Evolutionary conservation across 1,140 invertebrate genomes (phyloP), one percentile per base, ranked within the genome.

Genomic region (Ditylenchus dipsaci): DNA sequence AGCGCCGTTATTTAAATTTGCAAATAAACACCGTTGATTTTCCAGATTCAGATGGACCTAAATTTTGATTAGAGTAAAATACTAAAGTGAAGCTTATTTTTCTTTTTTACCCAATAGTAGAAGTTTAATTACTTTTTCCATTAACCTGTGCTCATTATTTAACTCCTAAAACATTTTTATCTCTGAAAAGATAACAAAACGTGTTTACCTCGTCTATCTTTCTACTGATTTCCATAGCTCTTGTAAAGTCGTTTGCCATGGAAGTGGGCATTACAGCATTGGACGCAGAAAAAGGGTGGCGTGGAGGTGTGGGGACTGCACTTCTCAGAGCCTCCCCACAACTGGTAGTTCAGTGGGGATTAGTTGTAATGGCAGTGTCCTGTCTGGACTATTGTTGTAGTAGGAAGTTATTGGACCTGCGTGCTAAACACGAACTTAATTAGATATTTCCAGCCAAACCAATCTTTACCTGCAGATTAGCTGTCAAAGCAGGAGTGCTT

Each of bases 11-110:
- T n/a, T n/a, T n/a, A n/a, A n/a, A n/a, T n/a, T n/a, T n/a, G n/a
- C n/a, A 26, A 19, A 7, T 53, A 8, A 53, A 15, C 49, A 53
- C 49, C 49, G 49, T 53, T 7, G n/a, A 21, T 53, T 53, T 53
- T 53, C 49, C 49, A 19, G 49, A 53, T 26, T 53, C 49, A 53
- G 49, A 53, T 53, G 49, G 49, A 26, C 49, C 49, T 53, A 53
- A 53, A 38, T 5, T 38, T 38, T 11, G n/a, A n/a, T n/a, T n/a
- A 5, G 3, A 38, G 11, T 38, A 38, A 38, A 38, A 38, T 38
- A 38, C 33, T 5, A 38, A 38, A 5, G 3, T 11, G 11, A 38
- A 3, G 11, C 11, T 38, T 38, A 38, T 38, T 3, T 38, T 11
- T 5, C 11, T 38, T 38, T 38, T 38, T 19, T 53, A 53, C 49